Evolutionary conservation across 2,888 invertebrate species (phyloP).

Genomic region (Auanema freiburgensis): DNA sequence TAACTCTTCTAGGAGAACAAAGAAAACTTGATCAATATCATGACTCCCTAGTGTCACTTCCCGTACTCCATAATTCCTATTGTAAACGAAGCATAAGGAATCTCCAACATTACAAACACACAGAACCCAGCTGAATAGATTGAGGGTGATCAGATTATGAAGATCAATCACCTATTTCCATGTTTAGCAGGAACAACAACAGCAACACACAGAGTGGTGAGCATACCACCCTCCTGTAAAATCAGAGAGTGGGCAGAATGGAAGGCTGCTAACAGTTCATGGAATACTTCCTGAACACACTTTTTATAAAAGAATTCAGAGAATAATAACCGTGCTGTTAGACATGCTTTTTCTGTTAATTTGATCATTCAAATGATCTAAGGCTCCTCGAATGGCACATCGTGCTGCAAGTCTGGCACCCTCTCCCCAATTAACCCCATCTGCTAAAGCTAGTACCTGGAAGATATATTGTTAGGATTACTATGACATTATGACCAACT

Average conservation of each 20-base stretch:
- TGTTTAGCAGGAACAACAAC: slow-evolving; percentile 70
- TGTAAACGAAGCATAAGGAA: slow-evolving; percentile 83
- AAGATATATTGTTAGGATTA: neutral
- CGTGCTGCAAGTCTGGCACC: slow-evolving; percentile 70
- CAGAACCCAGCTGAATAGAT: slow-evolving; percentile 70
- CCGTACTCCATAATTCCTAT: slow-evolving; percentile 77
- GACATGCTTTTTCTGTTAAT: slow-evolving; percentile 38
- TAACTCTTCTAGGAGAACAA: neutral
- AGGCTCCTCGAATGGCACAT: slow-evolving; percentile 81
- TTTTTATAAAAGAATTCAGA: slow-evolving; percentile 23
- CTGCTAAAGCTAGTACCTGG: slow-evolving; percentile 77
- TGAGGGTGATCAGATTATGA: neutral
- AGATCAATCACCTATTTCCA: slow-evolving; percentile 33
- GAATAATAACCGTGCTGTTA: slow-evolving; percentile 41
- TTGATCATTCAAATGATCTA: slow-evolving; percentile 76
- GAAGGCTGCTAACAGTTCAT: slow-evolving; percentile 78
- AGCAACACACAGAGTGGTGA: slow-evolving; percentile 83
- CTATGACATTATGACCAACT: slow-evolving; percentile 17
- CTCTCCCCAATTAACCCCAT: slow-evolving; percentile 90
- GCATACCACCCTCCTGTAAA: slow-evolving; percentile 77
- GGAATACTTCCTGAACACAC: slow-evolving; percentile 74
- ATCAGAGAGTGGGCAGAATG: slow-evolving; percentile 84
- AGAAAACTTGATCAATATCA: slow-evolving; percentile 75
- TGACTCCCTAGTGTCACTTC: slow-evolving; percentile 74
- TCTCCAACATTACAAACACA: slow-evolving; percentile 88